Evolutionary conservation across 2,888 invertebrate species (phyloP).

Genomic region (Drosophila tripunctata): DNA sequence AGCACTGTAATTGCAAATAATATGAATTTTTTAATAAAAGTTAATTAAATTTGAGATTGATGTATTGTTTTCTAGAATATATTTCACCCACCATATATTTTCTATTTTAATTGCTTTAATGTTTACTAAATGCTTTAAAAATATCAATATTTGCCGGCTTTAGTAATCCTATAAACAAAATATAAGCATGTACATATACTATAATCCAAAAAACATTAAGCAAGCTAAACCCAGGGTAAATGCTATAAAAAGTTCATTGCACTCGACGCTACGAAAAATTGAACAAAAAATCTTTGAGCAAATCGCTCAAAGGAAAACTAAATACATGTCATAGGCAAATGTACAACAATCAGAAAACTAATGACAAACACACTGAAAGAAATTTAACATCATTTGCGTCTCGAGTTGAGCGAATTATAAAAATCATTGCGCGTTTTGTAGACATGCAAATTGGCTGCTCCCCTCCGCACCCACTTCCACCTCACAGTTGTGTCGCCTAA

Average conservation of each 20-base stretch:
- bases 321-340: conserved; percentile 47
- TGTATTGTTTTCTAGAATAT: too few relatives aligned
- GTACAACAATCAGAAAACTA: conserved; percentile 25
- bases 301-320: conserved; percentile 47
- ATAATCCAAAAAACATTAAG: background rate
- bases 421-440: conserved; percentile 56
- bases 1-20: too few relatives aligned
- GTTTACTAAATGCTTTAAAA: background rate
- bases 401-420: conserved; percentile 51
- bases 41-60: too few relatives aligned
- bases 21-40: too few relatives aligned
- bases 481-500: conserved; percentile 19
- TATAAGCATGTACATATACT: conserved; percentile 5
- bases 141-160: background rate
- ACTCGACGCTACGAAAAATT: conserved; percentile 43
- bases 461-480: background rate
- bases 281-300: conserved; percentile 33
- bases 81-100: too few relatives aligned
- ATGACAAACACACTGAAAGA: conserved; percentile 49
- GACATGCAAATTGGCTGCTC: conserved; percentile 48
- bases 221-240: conserved; percentile 8
- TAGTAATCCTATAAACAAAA: background rate
- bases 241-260: conserved; percentile 67
- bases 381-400: conserved; percentile 42
- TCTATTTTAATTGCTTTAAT: background rate